Conservation (phyloP, 1,140 invertebrate species). For the Cryptotermes secundus region DNA sequence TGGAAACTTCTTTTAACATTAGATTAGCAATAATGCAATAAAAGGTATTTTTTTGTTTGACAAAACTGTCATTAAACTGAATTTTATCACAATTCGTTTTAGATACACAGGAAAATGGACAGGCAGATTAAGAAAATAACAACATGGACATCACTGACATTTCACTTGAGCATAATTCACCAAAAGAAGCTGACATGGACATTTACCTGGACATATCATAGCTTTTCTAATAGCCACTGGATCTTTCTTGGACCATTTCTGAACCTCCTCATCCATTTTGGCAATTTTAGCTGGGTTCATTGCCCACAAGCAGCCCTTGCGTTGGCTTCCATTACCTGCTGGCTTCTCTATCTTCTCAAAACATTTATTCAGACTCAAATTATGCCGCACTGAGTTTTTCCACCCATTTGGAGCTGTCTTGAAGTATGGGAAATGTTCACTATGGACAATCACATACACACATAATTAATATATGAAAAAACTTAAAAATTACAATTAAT, state of each 20-base stretch:
- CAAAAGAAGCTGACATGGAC: background rate
- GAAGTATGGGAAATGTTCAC: slow-evolving; percentile 96
- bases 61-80: background rate
- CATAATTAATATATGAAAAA: background rate
- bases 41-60: no score
- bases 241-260: slow-evolving; percentile 95
- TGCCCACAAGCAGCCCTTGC: slow-evolving; percentile 92
- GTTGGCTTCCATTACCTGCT: slow-evolving; percentile 74
- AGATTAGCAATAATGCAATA: no score
- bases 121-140: no score
- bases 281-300: slow-evolving; percentile 91
- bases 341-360: slow-evolving; percentile 97
- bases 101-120: no score
- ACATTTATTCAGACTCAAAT: slow-evolving; percentile 94
- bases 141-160: background rate
- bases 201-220: slow-evolving; percentile 81
- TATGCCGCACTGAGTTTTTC: slow-evolving; percentile 97
- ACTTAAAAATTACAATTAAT: no score
- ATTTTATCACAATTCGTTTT: background rate
- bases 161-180: background rate
- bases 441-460: slow-evolving; percentile 53
- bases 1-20: no score
- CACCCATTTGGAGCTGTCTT: slow-evolving; percentile 95
- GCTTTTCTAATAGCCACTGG: slow-evolving; percentile 79
- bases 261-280: slow-evolving; percentile 97